Conservation (phyloP, 2,113 vertebrate species). For the Phaethon lepturus region DNA sequence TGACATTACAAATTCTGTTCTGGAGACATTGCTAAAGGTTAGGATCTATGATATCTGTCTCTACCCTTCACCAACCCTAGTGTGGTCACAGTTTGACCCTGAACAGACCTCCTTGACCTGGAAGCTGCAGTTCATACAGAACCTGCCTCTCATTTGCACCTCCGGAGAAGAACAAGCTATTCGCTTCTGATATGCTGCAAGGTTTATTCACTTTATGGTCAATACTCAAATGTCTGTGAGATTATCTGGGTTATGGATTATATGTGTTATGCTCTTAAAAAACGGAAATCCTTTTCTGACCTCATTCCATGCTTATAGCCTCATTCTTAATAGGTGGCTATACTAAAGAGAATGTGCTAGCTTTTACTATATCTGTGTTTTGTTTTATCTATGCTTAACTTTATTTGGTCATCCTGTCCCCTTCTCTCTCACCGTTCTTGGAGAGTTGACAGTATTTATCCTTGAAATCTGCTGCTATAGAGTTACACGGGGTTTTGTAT, state of each 20-base stretch:
- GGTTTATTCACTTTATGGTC: background rate
- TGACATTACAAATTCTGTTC: background rate
- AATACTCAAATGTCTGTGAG: background rate
- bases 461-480: background rate
- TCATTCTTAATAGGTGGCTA: conserved; percentile 1
- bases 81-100: background rate
- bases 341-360: background rate
- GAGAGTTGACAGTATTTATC: background rate
- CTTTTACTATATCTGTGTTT: background rate
- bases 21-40: background rate
- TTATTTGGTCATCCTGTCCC: background rate
- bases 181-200: background rate
- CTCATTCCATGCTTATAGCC: background rate
- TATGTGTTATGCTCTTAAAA: background rate
- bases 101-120: background rate
- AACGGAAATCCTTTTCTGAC: background rate
- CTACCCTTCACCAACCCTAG: background rate
- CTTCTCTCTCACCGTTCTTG: background rate
- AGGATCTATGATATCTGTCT: background rate
- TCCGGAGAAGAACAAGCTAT: background rate
- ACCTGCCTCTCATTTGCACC: background rate
- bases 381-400: background rate
- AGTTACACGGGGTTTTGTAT: background rate
- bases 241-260: conserved; percentile 20
- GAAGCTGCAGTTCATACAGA: background rate